phyloP scores from a whole-genome alignment of 2,888 invertebrate species.

The Temnothorax ravouxi region DNA sequence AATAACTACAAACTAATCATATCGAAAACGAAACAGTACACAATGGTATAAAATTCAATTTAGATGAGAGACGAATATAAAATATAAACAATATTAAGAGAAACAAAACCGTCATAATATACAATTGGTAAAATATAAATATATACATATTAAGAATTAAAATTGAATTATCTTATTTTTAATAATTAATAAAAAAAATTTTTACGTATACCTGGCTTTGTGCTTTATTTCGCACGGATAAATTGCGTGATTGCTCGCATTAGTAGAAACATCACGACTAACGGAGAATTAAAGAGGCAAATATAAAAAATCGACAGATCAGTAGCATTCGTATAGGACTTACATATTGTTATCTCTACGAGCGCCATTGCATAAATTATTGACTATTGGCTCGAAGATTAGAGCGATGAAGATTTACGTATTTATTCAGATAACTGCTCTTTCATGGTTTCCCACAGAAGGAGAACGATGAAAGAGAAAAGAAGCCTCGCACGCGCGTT shows the following conservation, averaged over 20 bases:
- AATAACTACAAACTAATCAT: constrained; percentile 16
- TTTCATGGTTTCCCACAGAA: constrained; percentile 28
- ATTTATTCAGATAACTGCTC: constrained; percentile 35
- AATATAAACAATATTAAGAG: background rate
- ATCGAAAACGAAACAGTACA: background rate
- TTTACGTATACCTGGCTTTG: background rate
- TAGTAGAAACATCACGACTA: background rate
- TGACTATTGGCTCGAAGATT: constrained; percentile 19
- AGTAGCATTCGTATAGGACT: background rate
- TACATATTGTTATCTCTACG: background rate
- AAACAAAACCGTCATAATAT: too few relatives aligned
- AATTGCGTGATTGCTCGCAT: background rate
- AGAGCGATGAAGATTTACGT: constrained; percentile 35
- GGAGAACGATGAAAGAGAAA: constrained; percentile 30
- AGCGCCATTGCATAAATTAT: constrained; percentile 9
- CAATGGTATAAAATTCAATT: background rate
- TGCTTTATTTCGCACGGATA: background rate
- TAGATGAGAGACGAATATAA: background rate
- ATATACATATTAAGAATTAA: background rate
- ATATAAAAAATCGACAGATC: background rate
- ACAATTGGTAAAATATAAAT: background rate
- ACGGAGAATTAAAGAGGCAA: background rate
- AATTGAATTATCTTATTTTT: background rate
- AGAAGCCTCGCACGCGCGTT: background rate
- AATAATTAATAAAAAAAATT: background rate